Evolutionary conservation across 1,140 invertebrate genomes (phyloP).

Genomic region (Drosophila parabipectinata): DNA sequence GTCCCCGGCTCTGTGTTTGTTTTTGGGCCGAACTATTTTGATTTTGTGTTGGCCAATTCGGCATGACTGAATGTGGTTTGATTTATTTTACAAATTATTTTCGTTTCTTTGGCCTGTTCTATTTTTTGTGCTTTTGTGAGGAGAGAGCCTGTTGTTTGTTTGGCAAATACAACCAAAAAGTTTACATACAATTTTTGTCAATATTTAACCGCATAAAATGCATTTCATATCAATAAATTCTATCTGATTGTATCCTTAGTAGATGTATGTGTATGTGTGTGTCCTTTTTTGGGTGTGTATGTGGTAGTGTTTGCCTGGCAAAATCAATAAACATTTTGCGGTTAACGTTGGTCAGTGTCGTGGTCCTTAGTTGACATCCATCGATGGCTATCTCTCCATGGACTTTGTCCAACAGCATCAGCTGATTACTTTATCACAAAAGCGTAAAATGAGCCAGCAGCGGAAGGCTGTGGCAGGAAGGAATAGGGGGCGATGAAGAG

Average conservation of each 20-base stretch:
- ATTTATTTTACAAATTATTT: conserved; percentile 45
- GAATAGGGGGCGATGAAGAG: neutral
- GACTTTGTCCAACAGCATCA: conserved; percentile 67
- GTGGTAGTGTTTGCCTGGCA: conserved; percentile 5
- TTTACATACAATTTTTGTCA: conserved; percentile 63
- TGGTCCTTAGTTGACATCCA: conserved; percentile 50
- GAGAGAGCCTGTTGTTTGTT: conserved; percentile 28
- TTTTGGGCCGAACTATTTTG: conserved; percentile 55
- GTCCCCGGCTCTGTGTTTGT: conserved; percentile 23
- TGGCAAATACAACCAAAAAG: conserved; percentile 54
- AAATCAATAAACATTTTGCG: conserved; percentile 70
- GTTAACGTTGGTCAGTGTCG: conserved; percentile 53
- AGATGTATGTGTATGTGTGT: neutral
- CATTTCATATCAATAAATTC: conserved; percentile 42
- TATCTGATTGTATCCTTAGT: conserved; percentile 1
- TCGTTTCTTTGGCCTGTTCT: neutral
- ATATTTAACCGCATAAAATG: conserved; percentile 61
- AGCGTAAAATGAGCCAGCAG: conserved; percentile 70
- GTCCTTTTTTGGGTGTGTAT: neutral
- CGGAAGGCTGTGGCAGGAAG: neutral
- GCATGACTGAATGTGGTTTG: conserved; percentile 29
- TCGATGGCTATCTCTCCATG: conserved; percentile 51
- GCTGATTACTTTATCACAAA: conserved; percentile 82
- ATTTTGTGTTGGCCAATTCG: conserved; percentile 48
- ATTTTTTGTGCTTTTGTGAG: neutral